phyloP scores from a whole-genome alignment of 2,888 invertebrate genomes.

The Panzeria rudis region DNA sequence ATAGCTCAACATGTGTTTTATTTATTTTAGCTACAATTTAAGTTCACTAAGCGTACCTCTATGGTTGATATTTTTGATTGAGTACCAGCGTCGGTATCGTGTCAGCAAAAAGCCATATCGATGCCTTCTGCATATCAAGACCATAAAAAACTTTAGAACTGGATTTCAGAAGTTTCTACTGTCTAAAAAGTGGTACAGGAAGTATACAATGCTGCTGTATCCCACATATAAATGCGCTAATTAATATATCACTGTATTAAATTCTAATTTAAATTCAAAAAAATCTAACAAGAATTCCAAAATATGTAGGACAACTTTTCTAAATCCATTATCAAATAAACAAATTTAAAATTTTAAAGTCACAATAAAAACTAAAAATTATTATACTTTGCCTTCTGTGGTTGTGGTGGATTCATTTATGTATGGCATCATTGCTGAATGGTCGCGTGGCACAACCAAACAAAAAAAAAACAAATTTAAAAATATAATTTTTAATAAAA shows the following conservation, averaged over 20 bases:
- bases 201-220: too few relatives aligned
- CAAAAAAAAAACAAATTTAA: conserved; percentile 13
- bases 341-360: conserved; percentile 14
- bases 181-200: too few relatives aligned
- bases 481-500: conserved; percentile 4
- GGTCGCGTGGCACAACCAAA: conserved; percentile 64
- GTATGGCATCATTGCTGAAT: conserved; percentile 55
- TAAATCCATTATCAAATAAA: conserved; percentile 19
- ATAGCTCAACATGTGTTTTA: too few relatives aligned
- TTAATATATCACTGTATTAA: neutral
- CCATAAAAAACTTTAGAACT: too few relatives aligned
- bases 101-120: too few relatives aligned
- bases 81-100: too few relatives aligned
- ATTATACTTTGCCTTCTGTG: conserved; percentile 36
- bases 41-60: too few relatives aligned
- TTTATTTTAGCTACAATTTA: too few relatives aligned
- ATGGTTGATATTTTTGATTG: too few relatives aligned
- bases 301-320: neutral
- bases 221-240: too few relatives aligned
- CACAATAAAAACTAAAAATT: conserved; percentile 29
- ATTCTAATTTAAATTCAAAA: neutral
- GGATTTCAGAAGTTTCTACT: too few relatives aligned
- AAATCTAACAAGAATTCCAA: neutral
- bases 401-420: neutral
- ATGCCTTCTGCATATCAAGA: too few relatives aligned